Evolutionary conservation across 2,888 invertebrate genomes (phyloP), one percentile per base, ranked within the genome.

Genomic region (Hemithea aestivaria): DNA sequence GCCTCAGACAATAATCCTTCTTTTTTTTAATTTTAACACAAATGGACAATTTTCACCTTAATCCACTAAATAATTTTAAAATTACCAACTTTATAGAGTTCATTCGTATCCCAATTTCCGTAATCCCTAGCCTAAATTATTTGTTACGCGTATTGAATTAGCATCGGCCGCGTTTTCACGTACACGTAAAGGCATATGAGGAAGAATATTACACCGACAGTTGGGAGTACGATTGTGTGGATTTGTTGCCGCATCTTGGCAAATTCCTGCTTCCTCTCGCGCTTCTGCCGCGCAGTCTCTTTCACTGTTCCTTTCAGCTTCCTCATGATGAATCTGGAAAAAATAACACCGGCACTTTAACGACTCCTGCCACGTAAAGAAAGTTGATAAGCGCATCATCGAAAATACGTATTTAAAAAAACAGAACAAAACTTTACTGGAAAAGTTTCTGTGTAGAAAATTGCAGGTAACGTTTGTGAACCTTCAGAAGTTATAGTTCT

Each of bases 261-360:
- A 62, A 95, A 96, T 52, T 96, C 96, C 75, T 93, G 92, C 79
- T 93, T 94, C 21, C 96, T 90, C 63, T 95, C 94, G 59, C 93
- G 92, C 68, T 94, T 94, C 74, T 96, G 95, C 68, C 91, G 92
- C 7, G 92, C 92, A 0, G 93, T 93, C 82, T 96, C 95, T 80
- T 95, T 96, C 27, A 91, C 91, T 35, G 93, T 92, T 31, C 94
- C 94, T 66, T 94, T 95, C 24, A 94, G 78, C 68, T 94, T 94
- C 52, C 94, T 90, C 95, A 95, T 95, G 51, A 58, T 88, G 46
- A 32, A 32, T 16, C 16, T 16, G 16, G 3, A 16, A 16, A 16
- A 16, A 16, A 16, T 11, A 25, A 27, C 10, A 26, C 16, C 10
- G 2, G 8, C 7, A n/a, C 12, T n/a, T n/a, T n/a, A n/a, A n/a